These are phyloP conservation scores for Phenacoccus solenopsis DNA, from an alignment of 1,140 invertebrate genomes.

Conservation along the genomic window DNA sequence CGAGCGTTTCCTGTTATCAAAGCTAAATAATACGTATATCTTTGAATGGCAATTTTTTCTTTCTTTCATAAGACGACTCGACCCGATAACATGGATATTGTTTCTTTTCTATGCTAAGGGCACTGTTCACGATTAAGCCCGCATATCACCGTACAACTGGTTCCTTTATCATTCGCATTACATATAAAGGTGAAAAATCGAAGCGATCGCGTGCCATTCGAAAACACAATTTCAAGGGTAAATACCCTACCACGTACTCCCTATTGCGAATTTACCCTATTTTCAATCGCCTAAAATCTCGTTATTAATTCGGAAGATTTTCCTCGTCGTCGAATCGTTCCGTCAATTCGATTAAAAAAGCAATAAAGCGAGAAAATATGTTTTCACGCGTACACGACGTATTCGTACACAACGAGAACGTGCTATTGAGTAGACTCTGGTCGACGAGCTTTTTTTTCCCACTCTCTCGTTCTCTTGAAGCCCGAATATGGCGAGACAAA, in stretches of 20 bases:
- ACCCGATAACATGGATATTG: background rate
- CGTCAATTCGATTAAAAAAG: background rate
- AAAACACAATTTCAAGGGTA: background rate
- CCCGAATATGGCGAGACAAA: background rate
- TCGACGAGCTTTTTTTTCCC: background rate
- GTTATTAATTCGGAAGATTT: background rate
- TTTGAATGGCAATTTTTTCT: background rate
- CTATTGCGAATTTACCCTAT: background rate
- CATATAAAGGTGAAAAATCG: too few species aligned
- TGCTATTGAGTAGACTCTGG: too few species aligned
- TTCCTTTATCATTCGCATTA: too few species aligned
- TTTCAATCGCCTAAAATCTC: background rate
- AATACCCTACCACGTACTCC: background rate
- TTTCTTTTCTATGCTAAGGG: too few species aligned
- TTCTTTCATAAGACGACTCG: background rate
- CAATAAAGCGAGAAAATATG: background rate
- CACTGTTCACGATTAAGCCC: background rate
- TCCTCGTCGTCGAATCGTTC: background rate
- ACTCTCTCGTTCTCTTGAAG: background rate
- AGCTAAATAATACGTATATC: background rate
- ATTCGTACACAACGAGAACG: too few species aligned
- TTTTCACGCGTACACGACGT: background rate
- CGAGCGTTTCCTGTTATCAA: background rate
- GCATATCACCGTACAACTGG: too few species aligned
- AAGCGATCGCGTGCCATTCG: background rate